Conservation (phyloP, 2,113 vertebrate genomes). For the Speoplatyrhinus poulsoni region DNA sequence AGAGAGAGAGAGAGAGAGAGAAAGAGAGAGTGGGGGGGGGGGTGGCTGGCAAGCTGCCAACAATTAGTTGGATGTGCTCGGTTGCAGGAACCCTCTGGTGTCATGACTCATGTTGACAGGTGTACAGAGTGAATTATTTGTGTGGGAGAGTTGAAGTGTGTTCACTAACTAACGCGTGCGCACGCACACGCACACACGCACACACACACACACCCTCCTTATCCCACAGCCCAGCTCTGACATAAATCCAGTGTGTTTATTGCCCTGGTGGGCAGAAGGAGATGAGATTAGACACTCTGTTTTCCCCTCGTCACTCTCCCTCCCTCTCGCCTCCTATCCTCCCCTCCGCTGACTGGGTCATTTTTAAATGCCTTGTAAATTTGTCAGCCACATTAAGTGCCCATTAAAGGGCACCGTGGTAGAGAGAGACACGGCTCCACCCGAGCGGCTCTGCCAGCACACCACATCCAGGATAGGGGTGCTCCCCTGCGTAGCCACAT, state of each 20-base stretch:
- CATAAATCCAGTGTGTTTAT: slow-evolving; percentile 71
- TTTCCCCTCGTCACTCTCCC: slow-evolving; percentile 47
- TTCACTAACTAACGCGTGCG: slow-evolving; percentile 22
- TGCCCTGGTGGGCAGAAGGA: slow-evolving; percentile 60
- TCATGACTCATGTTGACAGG: slow-evolving; percentile 78
- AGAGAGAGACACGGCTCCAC: slow-evolving; percentile 55
- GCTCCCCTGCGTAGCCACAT: slow-evolving; percentile 55
- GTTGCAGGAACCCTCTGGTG: slow-evolving; percentile 80
- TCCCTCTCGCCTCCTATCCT: slow-evolving; percentile 20
- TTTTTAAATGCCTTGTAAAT: slow-evolving; percentile 81
- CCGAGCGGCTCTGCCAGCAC: slow-evolving; percentile 54
- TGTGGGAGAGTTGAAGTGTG: slow-evolving; percentile 40
- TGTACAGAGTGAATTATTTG: slow-evolving; percentile 71
- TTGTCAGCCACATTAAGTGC: slow-evolving; percentile 78
- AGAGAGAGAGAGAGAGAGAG: slow-evolving; percentile 2
- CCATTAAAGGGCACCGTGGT: slow-evolving; percentile 73
- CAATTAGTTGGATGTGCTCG: slow-evolving; percentile 86
- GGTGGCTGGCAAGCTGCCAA: slow-evolving; percentile 79
- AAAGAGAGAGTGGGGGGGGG: slow-evolving; percentile 13
- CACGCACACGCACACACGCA: slow-evolving; percentile 22
- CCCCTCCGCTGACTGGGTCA: slow-evolving; percentile 68
- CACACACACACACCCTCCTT: slow-evolving; percentile 28
- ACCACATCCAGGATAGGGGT: slow-evolving; percentile 63
- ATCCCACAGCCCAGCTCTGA: slow-evolving; percentile 52
- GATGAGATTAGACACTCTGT: slow-evolving; percentile 66